Percentiles rank a stretch among this genome's conserved stretches.
Conservation (phyloP, 2,113 vertebrate species). For the Perca fluviatilis region DNA sequence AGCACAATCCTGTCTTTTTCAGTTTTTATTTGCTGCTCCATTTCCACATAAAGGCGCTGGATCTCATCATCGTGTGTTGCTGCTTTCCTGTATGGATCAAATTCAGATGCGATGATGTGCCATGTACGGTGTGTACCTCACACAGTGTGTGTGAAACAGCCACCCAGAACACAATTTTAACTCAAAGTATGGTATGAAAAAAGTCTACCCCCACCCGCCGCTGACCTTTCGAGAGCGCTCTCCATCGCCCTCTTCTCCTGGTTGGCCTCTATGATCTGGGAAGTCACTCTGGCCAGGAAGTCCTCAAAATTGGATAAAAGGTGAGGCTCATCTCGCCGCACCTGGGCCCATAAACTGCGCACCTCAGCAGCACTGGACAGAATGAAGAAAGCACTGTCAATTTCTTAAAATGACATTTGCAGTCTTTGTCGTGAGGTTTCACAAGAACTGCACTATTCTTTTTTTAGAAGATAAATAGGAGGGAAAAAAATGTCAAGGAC, state of each 20-base stretch:
- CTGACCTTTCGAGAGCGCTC: slow-evolving; percentile 87
- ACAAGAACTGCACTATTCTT: background rate
- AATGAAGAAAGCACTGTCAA: background rate
- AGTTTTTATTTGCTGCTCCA: slow-evolving; percentile 95
- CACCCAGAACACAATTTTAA: background rate
- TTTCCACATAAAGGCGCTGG: slow-evolving; percentile 93
- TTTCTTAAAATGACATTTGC: background rate
- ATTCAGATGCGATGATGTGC: background rate
- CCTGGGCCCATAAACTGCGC: slow-evolving; percentile 89
- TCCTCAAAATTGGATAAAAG: slow-evolving; percentile 93
- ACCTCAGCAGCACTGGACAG: slow-evolving; percentile 86
- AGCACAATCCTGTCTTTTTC: slow-evolving; percentile 92
- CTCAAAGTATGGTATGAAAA: background rate
- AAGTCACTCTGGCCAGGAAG: slow-evolving; percentile 89
- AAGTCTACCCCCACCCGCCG: background rate
- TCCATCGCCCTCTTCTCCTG: slow-evolving; percentile 92
- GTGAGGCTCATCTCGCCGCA: slow-evolving; percentile 89
- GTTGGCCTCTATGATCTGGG: slow-evolving; percentile 90
- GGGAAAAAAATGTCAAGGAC: background rate
- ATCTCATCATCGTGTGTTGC: slow-evolving; percentile 92
- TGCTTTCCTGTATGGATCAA: slow-evolving; percentile 85
- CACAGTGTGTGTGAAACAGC: background rate
- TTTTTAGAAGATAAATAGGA: background rate
- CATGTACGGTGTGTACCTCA: background rate
- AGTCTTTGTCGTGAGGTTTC: background rate